Evolutionary conservation across 2,113 vertebrate genomes (phyloP).

Genomic region (Siniperca chuatsi): DNA sequence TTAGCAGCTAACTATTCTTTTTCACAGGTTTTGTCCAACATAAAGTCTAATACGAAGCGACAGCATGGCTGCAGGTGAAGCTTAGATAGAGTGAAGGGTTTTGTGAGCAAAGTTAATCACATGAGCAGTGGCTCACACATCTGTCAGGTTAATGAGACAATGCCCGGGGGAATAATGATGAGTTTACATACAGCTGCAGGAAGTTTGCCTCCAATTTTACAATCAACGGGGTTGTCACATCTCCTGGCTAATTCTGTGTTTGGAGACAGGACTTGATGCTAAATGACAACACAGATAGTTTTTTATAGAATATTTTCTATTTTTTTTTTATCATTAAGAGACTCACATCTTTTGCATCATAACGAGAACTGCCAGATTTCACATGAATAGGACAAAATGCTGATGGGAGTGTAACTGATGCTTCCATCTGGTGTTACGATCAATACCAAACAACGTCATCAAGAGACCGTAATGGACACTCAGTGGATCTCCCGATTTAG

Average conservation of each 20-base stretch:
- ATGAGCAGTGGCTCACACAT: slow-evolving; percentile 84
- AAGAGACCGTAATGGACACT: slow-evolving; percentile 53
- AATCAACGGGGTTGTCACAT: slow-evolving; percentile 86
- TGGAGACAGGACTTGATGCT: slow-evolving; percentile 71
- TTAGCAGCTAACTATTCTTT: slow-evolving; percentile 25
- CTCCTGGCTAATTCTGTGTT: slow-evolving; percentile 85
- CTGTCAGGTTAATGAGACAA: slow-evolving; percentile 94
- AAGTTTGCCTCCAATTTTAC: slow-evolving; percentile 89
- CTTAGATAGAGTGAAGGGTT: slow-evolving; percentile 80
- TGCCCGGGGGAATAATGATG: slow-evolving; percentile 89
- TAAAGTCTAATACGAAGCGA: slow-evolving; percentile 84
- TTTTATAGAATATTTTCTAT: not conserved
- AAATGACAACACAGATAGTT: slow-evolving; percentile 63
- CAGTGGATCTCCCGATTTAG: slow-evolving; percentile 54
- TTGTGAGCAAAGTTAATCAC: slow-evolving; percentile 84
- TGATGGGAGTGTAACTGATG: slow-evolving; percentile 52
- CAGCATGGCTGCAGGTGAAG: slow-evolving; percentile 87
- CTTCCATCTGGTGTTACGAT: slow-evolving; percentile 56
- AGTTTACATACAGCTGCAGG: slow-evolving; percentile 91
- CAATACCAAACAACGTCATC: slow-evolving; percentile 46
- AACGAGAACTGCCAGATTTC: slow-evolving; percentile 39
- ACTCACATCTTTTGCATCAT: not conserved
- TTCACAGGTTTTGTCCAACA: slow-evolving; percentile 67
- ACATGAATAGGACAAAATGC: slow-evolving; percentile 44
- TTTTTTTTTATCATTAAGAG: slow-evolving; percentile 3